Conservation (phyloP, 2,797 vertebrate species). For the Melanotaenia boesemani region DNA sequence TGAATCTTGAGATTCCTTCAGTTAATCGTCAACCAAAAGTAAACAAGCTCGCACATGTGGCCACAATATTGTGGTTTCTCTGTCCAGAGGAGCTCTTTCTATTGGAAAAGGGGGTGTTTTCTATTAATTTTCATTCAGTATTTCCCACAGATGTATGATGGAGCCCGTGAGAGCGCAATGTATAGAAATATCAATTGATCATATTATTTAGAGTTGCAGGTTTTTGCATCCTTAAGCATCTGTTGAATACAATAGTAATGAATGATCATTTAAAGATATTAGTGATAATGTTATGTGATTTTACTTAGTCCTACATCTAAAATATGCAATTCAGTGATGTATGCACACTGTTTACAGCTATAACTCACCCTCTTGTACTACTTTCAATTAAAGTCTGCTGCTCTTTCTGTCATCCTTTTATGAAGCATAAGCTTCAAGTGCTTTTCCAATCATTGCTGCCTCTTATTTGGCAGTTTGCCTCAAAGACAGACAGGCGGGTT, state of each 20-base stretch:
- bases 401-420: slow-evolving; percentile 30
- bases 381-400: slow-evolving; percentile 24
- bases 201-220: background rate
- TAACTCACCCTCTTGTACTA: background rate
- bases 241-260: background rate
- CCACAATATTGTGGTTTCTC: slow-evolving; percentile 73
- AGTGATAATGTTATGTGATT: background rate
- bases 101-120: slow-evolving; percentile 54
- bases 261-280: background rate
- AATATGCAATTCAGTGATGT: background rate
- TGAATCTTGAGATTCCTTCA: slow-evolving; percentile 78
- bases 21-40: slow-evolving; percentile 77
- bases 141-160: slow-evolving; percentile 40
- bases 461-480: slow-evolving; percentile 70
- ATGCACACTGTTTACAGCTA: background rate
- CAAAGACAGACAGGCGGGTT: slow-evolving; percentile 76
- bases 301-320: background rate
- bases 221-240: background rate
- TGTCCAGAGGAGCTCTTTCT: slow-evolving; percentile 60
- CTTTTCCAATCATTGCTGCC: slow-evolving; percentile 45
- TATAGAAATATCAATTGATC: slow-evolving; percentile 14
- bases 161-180: slow-evolving; percentile 27
- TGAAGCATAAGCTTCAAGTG: slow-evolving; percentile 41
- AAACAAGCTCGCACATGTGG: slow-evolving; percentile 83
- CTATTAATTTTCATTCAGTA: slow-evolving; percentile 43